Evolutionary conservation across 2,797 vertebrate genomes (phyloP).

Genomic region (Eospalax fontanierii): DNA sequence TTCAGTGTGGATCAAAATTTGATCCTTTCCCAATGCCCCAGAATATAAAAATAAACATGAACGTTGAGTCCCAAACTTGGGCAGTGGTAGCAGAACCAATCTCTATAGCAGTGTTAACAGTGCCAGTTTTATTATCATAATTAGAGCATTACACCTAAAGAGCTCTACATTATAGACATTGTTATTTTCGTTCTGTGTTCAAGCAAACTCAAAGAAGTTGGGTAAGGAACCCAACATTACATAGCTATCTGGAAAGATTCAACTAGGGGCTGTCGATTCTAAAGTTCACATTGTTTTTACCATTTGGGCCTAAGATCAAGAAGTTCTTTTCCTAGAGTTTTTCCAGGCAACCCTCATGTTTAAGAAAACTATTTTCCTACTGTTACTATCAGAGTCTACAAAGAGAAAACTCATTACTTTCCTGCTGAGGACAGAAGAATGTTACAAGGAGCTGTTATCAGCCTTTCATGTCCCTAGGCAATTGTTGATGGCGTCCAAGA

Average conservation of each 20-base stretch:
- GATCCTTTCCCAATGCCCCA: neutral
- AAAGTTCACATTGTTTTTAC: neutral
- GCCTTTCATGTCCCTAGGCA: neutral
- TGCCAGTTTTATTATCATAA: neutral
- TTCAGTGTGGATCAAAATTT: neutral
- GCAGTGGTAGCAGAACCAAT: neutral
- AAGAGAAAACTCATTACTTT: neutral
- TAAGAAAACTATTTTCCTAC: neutral
- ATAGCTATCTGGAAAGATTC: neutral
- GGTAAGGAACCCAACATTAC: neutral
- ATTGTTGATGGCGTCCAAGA: neutral
- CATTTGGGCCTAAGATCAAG: neutral
- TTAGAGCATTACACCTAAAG: neutral
- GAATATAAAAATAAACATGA: neutral
- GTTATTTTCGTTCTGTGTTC: neutral
- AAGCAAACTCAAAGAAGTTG: constrained; percentile 19
- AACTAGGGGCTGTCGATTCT: neutral
- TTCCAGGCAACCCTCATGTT: neutral
- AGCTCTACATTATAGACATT: neutral
- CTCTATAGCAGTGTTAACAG: neutral
- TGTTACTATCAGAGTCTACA: neutral
- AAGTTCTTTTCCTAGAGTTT: neutral
- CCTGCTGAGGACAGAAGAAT: neutral
- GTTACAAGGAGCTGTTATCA: neutral
- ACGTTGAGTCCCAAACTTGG: neutral